Conservation (phyloP, 2,113 vertebrate genomes). For the Elaphurus davidianus region DNA sequence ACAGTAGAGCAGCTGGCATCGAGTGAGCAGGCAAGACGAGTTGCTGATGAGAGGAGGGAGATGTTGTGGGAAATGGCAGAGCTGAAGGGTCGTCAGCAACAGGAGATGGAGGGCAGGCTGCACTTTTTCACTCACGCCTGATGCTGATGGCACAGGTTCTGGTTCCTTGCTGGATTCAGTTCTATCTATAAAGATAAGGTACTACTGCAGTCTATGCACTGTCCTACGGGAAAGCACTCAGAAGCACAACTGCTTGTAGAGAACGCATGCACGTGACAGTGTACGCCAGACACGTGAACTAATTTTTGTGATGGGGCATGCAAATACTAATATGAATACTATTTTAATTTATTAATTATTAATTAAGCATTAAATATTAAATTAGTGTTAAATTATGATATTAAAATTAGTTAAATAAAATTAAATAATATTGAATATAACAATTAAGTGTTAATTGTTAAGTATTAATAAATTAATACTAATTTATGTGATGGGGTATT, state of each 20-base stretch:
- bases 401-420: not conserved
- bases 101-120: not conserved
- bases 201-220: not conserved
- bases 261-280: not conserved
- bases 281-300: not conserved
- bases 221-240: not conserved
- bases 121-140: not conserved
- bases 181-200: not conserved
- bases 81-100: not conserved
- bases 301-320: not conserved
- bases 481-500: not conserved
- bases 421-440: not conserved
- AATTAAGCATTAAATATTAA: not conserved
- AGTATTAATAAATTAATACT: not conserved
- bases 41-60: not conserved
- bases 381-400: not conserved
- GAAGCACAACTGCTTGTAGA: not conserved
- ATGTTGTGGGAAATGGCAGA: not conserved
- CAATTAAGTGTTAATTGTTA: no score
- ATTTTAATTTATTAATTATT: not conserved
- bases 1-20: not conserved
- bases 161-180: not conserved
- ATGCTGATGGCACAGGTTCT: not conserved
- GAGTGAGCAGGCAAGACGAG: not conserved
- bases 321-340: not conserved